phyloP scores from a whole-genome alignment of 2,113 vertebrate genomes.

The Nannospalax galili region DNA sequence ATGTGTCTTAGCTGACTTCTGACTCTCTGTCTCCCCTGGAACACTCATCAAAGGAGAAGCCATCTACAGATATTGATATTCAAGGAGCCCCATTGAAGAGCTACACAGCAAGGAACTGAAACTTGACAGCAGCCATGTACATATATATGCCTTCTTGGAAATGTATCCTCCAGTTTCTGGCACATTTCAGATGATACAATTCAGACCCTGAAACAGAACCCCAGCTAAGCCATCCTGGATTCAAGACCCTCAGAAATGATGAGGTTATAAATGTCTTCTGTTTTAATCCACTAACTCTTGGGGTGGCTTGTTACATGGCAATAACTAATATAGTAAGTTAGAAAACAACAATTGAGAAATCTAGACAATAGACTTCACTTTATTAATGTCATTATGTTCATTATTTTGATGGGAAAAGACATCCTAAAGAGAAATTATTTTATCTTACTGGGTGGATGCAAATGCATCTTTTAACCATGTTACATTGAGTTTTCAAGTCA shows the following conservation, averaged over 20 bases:
- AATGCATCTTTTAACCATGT: neutral
- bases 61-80: neutral
- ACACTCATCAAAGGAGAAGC: neutral
- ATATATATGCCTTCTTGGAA: neutral
- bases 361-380: neutral
- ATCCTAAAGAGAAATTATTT: slow-evolving; percentile 21
- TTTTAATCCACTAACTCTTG: slow-evolving; percentile 15
- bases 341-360: neutral
- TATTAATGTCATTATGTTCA: neutral
- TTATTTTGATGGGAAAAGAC: neutral
- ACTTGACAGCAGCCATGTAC: neutral
- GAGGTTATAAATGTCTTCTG: neutral
- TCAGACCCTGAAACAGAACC: neutral
- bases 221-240: neutral
- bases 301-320: neutral
- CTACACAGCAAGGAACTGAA: neutral
- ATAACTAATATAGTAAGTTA: neutral
- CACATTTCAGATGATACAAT: neutral
- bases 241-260: neutral
- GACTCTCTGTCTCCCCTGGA: neutral
- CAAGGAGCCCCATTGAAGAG: neutral
- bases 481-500: slow-evolving; percentile 11
- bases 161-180: neutral
- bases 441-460: neutral
- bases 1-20: neutral